phyloP scores from a whole-genome alignment of 2,888 invertebrate species.

The Ferrisia virgata region DNA sequence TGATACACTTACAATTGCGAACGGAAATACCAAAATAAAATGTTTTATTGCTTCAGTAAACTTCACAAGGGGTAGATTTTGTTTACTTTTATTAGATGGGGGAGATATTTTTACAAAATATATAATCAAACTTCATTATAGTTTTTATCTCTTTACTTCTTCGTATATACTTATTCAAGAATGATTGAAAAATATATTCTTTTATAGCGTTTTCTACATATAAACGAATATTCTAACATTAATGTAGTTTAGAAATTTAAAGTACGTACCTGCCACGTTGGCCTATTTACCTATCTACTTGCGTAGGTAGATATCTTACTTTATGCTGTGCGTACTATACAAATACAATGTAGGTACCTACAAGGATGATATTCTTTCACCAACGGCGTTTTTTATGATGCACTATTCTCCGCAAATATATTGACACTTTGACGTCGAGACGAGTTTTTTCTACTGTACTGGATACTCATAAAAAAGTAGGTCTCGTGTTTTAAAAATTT shows the following conservation, averaged over 20 bases:
- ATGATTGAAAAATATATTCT: conserved; percentile 2
- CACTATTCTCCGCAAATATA: not conserved
- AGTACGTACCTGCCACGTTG: not conserved
- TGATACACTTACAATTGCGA: not conserved
- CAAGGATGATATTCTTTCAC: not conserved
- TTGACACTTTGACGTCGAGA: not conserved
- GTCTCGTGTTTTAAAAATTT: not conserved
- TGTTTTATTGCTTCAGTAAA: not conserved
- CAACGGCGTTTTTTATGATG: not conserved
- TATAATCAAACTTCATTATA: conserved; percentile 2
- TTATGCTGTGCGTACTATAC: no score
- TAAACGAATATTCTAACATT: not conserved
- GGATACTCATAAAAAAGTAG: not conserved
- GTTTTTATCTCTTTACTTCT: not conserved
- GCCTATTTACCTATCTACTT: no score
- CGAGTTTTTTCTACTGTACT: not conserved
- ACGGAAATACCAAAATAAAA: conserved; percentile 9
- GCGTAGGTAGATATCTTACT: no score
- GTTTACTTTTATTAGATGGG: not conserved
- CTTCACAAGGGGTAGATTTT: not conserved
- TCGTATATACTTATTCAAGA: conserved; percentile 12
- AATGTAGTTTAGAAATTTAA: not conserved
- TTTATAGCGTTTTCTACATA: not conserved
- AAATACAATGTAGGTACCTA: no score
- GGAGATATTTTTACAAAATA: not conserved